Percentiles rank a stretch among this genome's conserved stretches.
These are phyloP conservation scores for Rhabdomys pumilio DNA, from an alignment of 2,797 vertebrate species.

Conservation along the genomic window DNA sequence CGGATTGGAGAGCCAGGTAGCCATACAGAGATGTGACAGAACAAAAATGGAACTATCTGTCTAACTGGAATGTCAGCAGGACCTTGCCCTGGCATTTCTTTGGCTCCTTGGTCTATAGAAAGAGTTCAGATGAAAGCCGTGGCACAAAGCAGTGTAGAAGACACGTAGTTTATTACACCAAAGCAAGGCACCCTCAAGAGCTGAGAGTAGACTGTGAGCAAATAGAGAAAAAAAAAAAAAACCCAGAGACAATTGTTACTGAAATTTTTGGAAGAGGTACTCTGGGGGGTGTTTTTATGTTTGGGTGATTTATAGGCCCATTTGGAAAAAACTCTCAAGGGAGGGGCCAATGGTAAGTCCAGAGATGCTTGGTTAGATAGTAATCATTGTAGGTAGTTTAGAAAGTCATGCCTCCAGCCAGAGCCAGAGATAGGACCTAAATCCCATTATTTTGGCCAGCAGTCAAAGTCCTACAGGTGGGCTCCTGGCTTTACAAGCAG, in stretches of 20 bases:
- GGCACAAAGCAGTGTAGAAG: not conserved
- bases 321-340: not conserved
- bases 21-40: not conserved
- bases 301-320: not conserved
- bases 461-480: not conserved
- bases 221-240: not conserved
- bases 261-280: not conserved
- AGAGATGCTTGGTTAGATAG: not conserved
- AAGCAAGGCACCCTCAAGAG: not conserved
- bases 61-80: not conserved
- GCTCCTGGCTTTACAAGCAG: not conserved
- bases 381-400: not conserved
- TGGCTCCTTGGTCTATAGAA: not conserved
- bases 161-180: not conserved
- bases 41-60: no score
- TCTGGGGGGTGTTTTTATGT: not conserved
- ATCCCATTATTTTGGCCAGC: not conserved
- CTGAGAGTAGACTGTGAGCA: not conserved
- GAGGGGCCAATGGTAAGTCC: not conserved
- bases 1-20: not conserved
- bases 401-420: not conserved
- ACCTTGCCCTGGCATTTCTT: not conserved
- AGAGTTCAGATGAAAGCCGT: not conserved
- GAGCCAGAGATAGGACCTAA: not conserved
- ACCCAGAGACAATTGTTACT: not conserved